phyloP scores from a whole-genome alignment of 2,888 invertebrate species.

The Harpalus rufipes region DNA sequence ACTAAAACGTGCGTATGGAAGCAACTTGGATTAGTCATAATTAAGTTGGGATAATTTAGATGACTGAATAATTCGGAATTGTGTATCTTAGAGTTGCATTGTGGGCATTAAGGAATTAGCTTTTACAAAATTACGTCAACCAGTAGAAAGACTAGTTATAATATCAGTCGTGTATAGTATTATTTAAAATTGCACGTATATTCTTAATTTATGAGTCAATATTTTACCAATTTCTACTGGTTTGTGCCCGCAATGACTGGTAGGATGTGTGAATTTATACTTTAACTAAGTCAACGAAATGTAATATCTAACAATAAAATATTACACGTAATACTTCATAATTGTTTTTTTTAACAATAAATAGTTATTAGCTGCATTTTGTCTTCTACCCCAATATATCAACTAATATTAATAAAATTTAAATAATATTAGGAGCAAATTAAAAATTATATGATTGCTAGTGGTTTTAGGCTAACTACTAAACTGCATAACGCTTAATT shows the following conservation, averaged over 20 bases:
- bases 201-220: slow-evolving; percentile 38
- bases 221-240: slow-evolving; percentile 35
- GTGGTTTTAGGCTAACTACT: slow-evolving; percentile 40
- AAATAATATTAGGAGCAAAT: not conserved
- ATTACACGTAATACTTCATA: not conserved
- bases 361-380: not conserved
- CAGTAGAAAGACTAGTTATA: slow-evolving; percentile 43
- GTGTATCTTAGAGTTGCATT: slow-evolving; percentile 24
- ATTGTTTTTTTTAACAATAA: not conserved
- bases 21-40: slow-evolving; percentile 61
- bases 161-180: slow-evolving; percentile 33
- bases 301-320: not conserved
- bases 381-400: not conserved
- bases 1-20: slow-evolving; percentile 59
- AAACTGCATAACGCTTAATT: slow-evolving; percentile 45
- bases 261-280: slow-evolving; percentile 31
- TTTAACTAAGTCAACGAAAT: slow-evolving; percentile 36
- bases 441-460: not conserved
- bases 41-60: slow-evolving; percentile 54
- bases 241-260: slow-evolving; percentile 23
- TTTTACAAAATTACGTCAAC: slow-evolving; percentile 8
- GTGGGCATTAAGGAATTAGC: slow-evolving; percentile 24
- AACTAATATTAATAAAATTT: slow-evolving; percentile 6
- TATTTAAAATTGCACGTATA: slow-evolving; percentile 46
- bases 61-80: slow-evolving; percentile 57